These are phyloP conservation scores for Arnoldichthys spilopterus DNA, from an alignment of 2,797 vertebrate genomes.

Conservation along the genomic window DNA sequence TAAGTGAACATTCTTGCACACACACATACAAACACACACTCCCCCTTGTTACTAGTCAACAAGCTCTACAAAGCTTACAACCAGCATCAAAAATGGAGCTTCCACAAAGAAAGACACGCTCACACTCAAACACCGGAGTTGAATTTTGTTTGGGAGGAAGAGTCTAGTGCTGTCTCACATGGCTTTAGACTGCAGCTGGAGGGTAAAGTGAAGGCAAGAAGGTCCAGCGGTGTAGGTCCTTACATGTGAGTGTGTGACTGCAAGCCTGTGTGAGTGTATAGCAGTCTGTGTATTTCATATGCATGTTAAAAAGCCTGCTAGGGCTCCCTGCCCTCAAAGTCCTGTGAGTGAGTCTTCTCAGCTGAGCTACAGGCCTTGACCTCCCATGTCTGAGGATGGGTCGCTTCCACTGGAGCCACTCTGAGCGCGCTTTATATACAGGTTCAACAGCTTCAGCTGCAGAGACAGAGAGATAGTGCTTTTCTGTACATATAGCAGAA, in stretches of 20 bases:
- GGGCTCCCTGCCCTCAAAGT: slow-evolving; percentile 50
- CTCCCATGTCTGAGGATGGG: slow-evolving; percentile 79
- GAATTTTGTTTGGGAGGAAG: slow-evolving; percentile 38
- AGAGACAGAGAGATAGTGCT: slow-evolving; percentile 41
- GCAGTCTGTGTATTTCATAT: slow-evolving; percentile 35
- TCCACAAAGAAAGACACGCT: slow-evolving; percentile 35
- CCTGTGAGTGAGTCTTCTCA: slow-evolving; percentile 39
- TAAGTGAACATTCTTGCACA: slow-evolving; percentile 1
- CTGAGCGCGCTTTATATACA: slow-evolving; percentile 98
- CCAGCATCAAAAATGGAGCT: slow-evolving; percentile 25
- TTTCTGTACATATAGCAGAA: neutral
- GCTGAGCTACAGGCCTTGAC: slow-evolving; percentile 66
- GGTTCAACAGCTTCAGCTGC: slow-evolving; percentile 96
- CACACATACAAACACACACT: slow-evolving; percentile 20
- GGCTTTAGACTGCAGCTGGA: slow-evolving; percentile 53
- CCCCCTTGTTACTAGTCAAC: slow-evolving; percentile 43
- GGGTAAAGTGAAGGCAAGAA: slow-evolving; percentile 44
- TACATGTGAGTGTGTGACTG: slow-evolving; percentile 64
- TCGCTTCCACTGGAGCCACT: slow-evolving; percentile 88
- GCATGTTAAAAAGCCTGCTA: slow-evolving; percentile 53
- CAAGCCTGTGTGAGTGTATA: slow-evolving; percentile 45
- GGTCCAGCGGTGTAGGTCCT: slow-evolving; percentile 57
- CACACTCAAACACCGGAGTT: slow-evolving; percentile 35
- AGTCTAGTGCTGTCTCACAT: slow-evolving; percentile 22
- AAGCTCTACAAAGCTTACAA: slow-evolving; percentile 45